Conservation (phyloP, 2,797 vertebrate genomes). For the Xenopus petersii region DNA sequence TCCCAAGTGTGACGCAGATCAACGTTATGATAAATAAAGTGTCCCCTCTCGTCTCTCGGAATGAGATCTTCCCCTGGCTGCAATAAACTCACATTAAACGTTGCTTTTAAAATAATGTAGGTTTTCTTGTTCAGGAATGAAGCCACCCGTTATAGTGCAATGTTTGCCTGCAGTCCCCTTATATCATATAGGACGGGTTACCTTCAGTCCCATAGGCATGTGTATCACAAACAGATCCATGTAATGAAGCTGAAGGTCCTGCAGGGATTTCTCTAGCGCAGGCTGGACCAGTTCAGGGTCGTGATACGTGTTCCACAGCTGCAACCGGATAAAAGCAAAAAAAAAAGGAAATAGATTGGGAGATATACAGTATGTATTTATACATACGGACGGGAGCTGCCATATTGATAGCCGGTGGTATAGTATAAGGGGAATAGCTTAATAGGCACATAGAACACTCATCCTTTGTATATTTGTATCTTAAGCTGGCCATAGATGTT, state of each 20-base stretch:
- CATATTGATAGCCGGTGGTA: too few species aligned
- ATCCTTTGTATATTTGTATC: too few species aligned
- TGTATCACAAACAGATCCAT: constrained; percentile 52
- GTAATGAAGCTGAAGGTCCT: constrained; percentile 43
- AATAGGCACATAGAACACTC: too few species aligned
- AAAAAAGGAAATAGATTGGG: too few species aligned
- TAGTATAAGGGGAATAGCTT: too few species aligned
- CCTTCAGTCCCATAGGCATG: constrained; percentile 36
- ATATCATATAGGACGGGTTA: background rate
- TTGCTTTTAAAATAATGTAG: too few species aligned
- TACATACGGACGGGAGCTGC: too few species aligned
- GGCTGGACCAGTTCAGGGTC: constrained; percentile 38
- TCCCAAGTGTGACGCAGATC: constrained; percentile 20
- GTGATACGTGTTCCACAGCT: constrained; percentile 51
- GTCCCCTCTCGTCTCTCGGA: background rate
- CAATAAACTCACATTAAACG: background rate
- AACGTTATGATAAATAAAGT: background rate
- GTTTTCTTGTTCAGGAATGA: too few species aligned
- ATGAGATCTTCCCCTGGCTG: constrained; percentile 1
- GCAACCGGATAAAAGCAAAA: background rate
- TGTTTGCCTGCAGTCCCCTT: too few species aligned
- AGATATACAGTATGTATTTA: too few species aligned
- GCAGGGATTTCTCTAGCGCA: constrained; percentile 43
- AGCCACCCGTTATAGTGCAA: too few species aligned
- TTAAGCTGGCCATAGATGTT: too few species aligned